Conservation (phyloP, 2,888 invertebrate genomes). For the Dryomyza anilis region DNA sequence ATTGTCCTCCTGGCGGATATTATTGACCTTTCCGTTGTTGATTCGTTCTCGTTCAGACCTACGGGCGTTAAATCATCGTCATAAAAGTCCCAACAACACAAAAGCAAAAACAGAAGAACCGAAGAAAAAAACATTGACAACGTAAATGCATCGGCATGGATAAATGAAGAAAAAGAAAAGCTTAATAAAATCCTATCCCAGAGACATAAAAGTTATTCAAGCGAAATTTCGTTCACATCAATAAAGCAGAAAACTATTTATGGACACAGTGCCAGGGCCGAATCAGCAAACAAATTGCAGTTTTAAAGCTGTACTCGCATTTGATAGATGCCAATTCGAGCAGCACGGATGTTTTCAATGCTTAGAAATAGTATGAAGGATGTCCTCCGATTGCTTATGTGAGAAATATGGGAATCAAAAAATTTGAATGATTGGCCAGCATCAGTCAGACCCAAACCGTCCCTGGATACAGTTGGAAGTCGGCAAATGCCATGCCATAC, state of each 20-base stretch:
- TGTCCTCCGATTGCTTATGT: no score
- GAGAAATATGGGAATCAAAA: no score
- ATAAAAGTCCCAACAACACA: constrained; percentile 6
- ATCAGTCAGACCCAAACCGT: no score
- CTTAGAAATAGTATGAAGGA: no score
- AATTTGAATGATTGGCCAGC: no score
- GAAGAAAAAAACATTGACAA: constrained; percentile 4
- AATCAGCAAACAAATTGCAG: not conserved
- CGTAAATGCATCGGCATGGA: not conserved
- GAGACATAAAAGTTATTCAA: constrained; percentile 12
- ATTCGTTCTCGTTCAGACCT: not conserved
- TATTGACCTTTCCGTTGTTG: constrained; percentile 1
- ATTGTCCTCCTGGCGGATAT: not conserved
- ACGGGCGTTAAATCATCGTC: constrained; percentile 2
- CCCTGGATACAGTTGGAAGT: no score
- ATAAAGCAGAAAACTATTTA: constrained; percentile 7
- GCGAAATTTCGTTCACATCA: constrained; percentile 9
- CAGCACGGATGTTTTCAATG: no score
- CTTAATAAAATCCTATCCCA: constrained; percentile 15
- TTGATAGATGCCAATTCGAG: not conserved
- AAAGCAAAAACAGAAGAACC: no score
- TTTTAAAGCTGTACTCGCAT: not conserved
- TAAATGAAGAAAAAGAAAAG: not conserved
- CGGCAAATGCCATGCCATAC: not conserved
- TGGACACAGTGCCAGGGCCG: not conserved